A percentile compares a stretch with the other conserved stretches of the same genome.
Evolutionary conservation across 2,888 invertebrate species (phyloP).

Genomic region (Alviniconcha strummeri): DNA sequence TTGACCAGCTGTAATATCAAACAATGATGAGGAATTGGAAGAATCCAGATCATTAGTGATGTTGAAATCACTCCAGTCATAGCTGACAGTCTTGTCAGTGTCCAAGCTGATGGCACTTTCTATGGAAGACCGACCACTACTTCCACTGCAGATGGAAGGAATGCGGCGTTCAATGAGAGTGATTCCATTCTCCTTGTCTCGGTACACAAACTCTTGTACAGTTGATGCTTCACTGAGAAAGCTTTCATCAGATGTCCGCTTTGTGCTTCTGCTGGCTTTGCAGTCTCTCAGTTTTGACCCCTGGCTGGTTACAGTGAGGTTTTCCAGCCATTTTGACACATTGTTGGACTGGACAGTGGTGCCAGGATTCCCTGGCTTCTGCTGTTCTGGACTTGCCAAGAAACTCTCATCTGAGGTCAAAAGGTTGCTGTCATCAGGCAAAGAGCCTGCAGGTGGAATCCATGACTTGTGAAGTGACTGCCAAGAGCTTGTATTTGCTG

Average conservation of each 20-base stretch:
- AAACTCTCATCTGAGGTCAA: constrained; percentile 45
- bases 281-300: neutral
- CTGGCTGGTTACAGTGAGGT: neutral
- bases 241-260: constrained; percentile 44
- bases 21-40: neutral
- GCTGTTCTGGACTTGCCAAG: constrained; percentile 1
- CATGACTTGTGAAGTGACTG: constrained; percentile 15
- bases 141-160: constrained; percentile 59
- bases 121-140: constrained; percentile 50
- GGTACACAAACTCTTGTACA: constrained; percentile 59
- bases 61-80: constrained; percentile 54
- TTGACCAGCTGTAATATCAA: constrained; percentile 22
- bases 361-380: neutral
- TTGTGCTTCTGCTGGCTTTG: neutral
- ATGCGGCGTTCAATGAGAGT: constrained; percentile 58
- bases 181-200: constrained; percentile 60
- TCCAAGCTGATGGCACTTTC: constrained; percentile 50
- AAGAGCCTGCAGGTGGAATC: constrained; percentile 28
- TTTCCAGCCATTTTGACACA: constrained; percentile 21
- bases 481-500: neutral
- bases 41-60: neutral
- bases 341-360: neutral
- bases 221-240: constrained; percentile 52
- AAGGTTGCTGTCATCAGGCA: constrained; percentile 40
- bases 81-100: constrained; percentile 54